Evolutionary conservation across 1,140 invertebrate species (phyloP).

Genomic region (Meloidogyne floridensis): DNA sequence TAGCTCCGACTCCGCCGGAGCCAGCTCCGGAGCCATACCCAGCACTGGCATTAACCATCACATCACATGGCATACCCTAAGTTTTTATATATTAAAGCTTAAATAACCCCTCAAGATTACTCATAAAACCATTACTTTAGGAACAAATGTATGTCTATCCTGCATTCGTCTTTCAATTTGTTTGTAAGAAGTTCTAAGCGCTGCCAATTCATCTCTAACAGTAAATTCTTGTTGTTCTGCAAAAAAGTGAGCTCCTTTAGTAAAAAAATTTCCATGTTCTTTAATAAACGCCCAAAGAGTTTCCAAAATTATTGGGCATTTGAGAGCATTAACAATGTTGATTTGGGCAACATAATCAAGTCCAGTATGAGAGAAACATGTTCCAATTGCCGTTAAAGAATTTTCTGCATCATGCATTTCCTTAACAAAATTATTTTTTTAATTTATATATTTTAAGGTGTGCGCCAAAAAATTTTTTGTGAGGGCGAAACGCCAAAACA

Average conservation of each 20-base stretch:
- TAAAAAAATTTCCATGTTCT: slow-evolving; percentile 54
- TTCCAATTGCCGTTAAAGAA: slow-evolving; percentile 60
- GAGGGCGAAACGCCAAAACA: too few species aligned
- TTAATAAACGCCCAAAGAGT: slow-evolving; percentile 60
- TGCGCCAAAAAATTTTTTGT: neutral
- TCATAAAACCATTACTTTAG: slow-evolving; percentile 47
- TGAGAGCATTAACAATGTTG: slow-evolving; percentile 59
- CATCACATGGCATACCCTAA: too few species aligned
- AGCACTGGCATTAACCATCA: too few species aligned
- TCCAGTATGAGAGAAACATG: slow-evolving; percentile 62
- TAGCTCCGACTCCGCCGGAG: too few species aligned
- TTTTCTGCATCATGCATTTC: slow-evolving; percentile 58
- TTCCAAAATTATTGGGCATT: slow-evolving; percentile 59
- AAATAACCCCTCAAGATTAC: neutral
- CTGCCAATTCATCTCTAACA: slow-evolving; percentile 43
- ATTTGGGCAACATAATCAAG: slow-evolving; percentile 65
- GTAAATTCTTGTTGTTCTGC: slow-evolving; percentile 50
- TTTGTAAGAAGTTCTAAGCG: slow-evolving; percentile 45
- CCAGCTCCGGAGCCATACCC: too few species aligned
- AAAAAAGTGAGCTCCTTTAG: slow-evolving; percentile 57
- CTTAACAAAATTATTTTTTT: neutral
- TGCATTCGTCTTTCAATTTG: slow-evolving; percentile 62
- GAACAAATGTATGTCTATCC: slow-evolving; percentile 59
- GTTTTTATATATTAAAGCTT: too few species aligned
- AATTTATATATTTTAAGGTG: neutral